phyloP scores from a whole-genome alignment of 1,140 invertebrate genomes.

The Drosophila repleta region DNA sequence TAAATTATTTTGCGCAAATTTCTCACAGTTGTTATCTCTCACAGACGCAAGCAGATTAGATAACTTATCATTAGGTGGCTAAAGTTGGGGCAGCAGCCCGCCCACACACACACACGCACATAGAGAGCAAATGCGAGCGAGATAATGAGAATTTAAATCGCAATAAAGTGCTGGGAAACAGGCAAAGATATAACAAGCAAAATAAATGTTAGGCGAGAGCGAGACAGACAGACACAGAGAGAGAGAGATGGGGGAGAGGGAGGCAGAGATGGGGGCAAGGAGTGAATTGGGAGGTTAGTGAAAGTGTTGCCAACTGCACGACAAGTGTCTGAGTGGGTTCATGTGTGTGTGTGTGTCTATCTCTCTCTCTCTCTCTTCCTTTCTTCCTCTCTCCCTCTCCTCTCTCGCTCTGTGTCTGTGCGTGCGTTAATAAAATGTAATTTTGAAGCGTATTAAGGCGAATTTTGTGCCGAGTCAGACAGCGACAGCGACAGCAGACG shows the following conservation, averaged over 20 bases:
- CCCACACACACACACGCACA: not conserved
- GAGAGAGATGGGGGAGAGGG: slow-evolving; percentile 8
- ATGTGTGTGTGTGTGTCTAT: slow-evolving; percentile 19
- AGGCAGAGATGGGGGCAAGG: not conserved
- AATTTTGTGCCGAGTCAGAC: slow-evolving; percentile 60
- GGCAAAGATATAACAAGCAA: slow-evolving; percentile 62
- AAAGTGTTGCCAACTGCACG: slow-evolving; percentile 68
- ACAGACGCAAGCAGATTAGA: slow-evolving; percentile 37
- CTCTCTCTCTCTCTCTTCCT: no score
- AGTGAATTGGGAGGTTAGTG: slow-evolving; percentile 28
- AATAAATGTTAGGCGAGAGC: slow-evolving; percentile 61
- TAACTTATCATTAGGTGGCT: slow-evolving; percentile 55
- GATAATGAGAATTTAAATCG: slow-evolving; percentile 79
- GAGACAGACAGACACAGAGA: not conserved
- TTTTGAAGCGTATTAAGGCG: slow-evolving; percentile 73
- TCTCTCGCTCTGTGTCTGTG: slow-evolving; percentile 27
- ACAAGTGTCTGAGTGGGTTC: slow-evolving; percentile 35
- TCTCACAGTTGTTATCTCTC: slow-evolving; percentile 62
- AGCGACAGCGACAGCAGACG: slow-evolving; percentile 34
- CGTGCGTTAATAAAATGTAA: slow-evolving; percentile 76
- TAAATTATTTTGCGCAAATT: slow-evolving; percentile 75
- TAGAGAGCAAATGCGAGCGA: slow-evolving; percentile 18
- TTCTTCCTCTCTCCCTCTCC: no score
- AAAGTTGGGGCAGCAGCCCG: slow-evolving; percentile 28
- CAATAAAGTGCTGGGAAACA: slow-evolving; percentile 66